phyloP scores from a whole-genome alignment of 2,113 vertebrate species.

The Tenrec ecaudatus region DNA sequence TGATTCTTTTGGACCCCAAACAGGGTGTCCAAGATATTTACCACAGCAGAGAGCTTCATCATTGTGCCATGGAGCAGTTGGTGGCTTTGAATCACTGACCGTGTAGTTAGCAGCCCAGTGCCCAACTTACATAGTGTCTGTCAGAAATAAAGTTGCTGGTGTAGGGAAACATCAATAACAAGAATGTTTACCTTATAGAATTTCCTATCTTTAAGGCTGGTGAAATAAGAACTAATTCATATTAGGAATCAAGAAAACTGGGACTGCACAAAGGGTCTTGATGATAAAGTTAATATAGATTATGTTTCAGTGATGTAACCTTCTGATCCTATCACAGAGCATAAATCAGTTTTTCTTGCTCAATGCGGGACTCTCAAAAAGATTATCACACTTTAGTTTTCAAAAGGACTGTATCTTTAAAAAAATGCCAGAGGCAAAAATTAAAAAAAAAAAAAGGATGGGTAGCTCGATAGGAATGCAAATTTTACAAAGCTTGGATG shows the following conservation, averaged over 20 bases:
- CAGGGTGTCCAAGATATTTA: no score
- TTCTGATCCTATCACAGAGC: slow-evolving; percentile 41
- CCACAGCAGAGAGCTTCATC: no score
- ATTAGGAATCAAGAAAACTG: slow-evolving; percentile 9
- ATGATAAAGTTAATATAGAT: slow-evolving; percentile 38
- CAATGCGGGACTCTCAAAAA: slow-evolving; percentile 42
- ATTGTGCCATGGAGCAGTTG: no score
- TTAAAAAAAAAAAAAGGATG: not conserved
- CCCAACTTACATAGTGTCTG: not conserved
- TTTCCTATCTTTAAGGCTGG: not conserved
- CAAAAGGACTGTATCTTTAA: slow-evolving; percentile 43
- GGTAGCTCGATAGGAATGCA: slow-evolving; percentile 44
- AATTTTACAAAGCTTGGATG: slow-evolving; percentile 53
- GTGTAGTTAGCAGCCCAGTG: no score
- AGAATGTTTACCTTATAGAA: not conserved
- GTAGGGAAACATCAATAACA: not conserved
- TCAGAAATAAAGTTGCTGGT: not conserved
- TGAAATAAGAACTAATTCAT: slow-evolving; percentile 44
- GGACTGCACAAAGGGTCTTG: not conserved
- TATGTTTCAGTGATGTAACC: not conserved
- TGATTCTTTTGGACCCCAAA: no score
- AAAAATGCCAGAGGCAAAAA: slow-evolving; percentile 39
- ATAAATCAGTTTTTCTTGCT: slow-evolving; percentile 53
- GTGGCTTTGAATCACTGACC: no score
- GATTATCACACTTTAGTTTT: slow-evolving; percentile 52